Evolutionary conservation across 1,140 invertebrate species (phyloP), one percentile per base, ranked within the genome.

Genomic region (Polyergus mexicanus): DNA sequence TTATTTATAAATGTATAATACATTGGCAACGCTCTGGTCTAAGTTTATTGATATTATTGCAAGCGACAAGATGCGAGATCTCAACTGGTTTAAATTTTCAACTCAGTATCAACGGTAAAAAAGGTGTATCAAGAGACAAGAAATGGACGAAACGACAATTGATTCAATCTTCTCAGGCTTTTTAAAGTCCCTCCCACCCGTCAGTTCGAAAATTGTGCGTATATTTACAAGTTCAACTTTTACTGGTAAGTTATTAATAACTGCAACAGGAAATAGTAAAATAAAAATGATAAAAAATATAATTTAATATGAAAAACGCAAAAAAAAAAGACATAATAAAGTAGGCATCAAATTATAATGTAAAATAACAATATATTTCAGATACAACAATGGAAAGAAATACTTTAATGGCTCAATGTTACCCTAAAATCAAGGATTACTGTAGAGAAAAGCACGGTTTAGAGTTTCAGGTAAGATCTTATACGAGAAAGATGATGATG

Each of bases 211-310:
- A 96, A 99, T 99, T 92, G 99, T 99, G 22, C 96, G 99, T 85
- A 99, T 99, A 91, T 99, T 99, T 93, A 99, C 99, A 19, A 99
- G 98, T 93, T 99, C 99, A 0, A 99, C 99, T 0, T 99, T 99
- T 92, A 99, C 99, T 93, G 99, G 98, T 99, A 96, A 96, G 91
- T 71, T 56, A 60, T 62, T 54, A 72, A 16, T 13, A 32, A 4
- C 25, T 5, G 5, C 3, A 22, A 5, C 5, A 47, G 10, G 25
- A 72, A 22, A 54, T 25, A 44, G 2, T 65, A 65, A n/a, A 78
- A 78, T 44, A 47, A 65, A 32, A 32, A 41, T 54, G 0, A n/a
- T 71, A n/a, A 5, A 63, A 69, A 38, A 80, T 47, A 25, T 38
- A 76, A 60, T 74, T 56, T 69, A 32, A 58, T 19, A 28, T 56